Evolutionary conservation across 1,140 invertebrate species (phyloP).

Genomic region (Elysia chlorotica): DNA sequence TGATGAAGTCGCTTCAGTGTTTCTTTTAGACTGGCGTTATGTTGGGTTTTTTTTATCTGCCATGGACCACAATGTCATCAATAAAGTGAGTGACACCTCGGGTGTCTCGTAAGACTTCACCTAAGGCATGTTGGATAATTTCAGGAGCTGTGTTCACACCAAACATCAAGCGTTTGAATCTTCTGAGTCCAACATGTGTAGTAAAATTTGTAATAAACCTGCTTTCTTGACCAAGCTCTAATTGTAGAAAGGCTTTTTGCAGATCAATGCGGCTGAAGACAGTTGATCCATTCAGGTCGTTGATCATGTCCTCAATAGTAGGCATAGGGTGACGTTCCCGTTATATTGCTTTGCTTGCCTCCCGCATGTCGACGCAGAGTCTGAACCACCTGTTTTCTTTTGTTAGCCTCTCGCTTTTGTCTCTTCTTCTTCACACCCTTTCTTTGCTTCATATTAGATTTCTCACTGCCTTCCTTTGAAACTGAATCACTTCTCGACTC

Average conservation of each 20-base stretch:
- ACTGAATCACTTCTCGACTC: too few relatives aligned
- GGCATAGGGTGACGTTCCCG: slow-evolving; percentile 40
- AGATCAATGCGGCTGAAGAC: slow-evolving; percentile 35
- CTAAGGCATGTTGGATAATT: slow-evolving; percentile 28
- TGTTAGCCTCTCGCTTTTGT: neutral
- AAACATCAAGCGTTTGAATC: slow-evolving; percentile 39
- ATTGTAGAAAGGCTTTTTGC: slow-evolving; percentile 29
- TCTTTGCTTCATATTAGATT: neutral
- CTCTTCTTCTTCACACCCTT: neutral
- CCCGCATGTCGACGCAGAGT: slow-evolving; percentile 45
- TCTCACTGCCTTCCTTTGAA: too few relatives aligned
- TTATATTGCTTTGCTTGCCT: slow-evolving; percentile 29
- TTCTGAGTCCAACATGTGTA: slow-evolving; percentile 28
- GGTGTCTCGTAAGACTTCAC: slow-evolving; percentile 18
- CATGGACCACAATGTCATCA: slow-evolving; percentile 41
- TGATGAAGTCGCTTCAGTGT: slow-evolving; percentile 16
- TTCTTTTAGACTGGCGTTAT: slow-evolving; percentile 10
- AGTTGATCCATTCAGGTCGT: slow-evolving; percentile 27
- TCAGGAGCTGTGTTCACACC: slow-evolving; percentile 30
- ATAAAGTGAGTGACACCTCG: slow-evolving; percentile 25
- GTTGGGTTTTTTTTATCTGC: slow-evolving; percentile 14
- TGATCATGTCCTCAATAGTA: slow-evolving; percentile 41
- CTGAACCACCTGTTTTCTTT: slow-evolving; percentile 1
- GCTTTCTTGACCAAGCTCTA: slow-evolving; percentile 20
- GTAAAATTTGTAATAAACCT: slow-evolving; percentile 34